These are phyloP conservation scores for Cenopis cana DNA, from an alignment of 2,888 invertebrate genomes.

Conservation along the genomic window DNA sequence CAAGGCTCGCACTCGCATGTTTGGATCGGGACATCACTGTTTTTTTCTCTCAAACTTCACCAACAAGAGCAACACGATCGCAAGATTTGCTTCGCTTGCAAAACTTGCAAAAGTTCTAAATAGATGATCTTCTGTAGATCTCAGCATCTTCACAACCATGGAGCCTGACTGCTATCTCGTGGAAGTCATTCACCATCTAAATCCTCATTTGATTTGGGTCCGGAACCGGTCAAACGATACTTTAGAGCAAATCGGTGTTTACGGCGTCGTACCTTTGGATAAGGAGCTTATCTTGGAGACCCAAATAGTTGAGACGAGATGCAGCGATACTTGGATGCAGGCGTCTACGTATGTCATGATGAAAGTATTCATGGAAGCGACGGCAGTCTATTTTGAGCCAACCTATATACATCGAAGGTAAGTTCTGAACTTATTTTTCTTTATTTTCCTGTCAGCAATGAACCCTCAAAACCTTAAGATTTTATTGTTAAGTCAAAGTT, in stretches of 20 bases:
- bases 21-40: background rate
- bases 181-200: slow-evolving; percentile 62
- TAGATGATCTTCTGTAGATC: slow-evolving; percentile 12
- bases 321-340: slow-evolving; percentile 62
- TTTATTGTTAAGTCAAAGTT: background rate
- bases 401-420: slow-evolving; percentile 65
- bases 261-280: slow-evolving; percentile 65
- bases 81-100: too few relatives aligned
- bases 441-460: background rate
- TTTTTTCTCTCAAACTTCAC: slow-evolving; percentile 1
- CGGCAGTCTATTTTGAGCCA: slow-evolving; percentile 62
- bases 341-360: slow-evolving; percentile 59
- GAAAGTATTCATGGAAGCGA: slow-evolving; percentile 53
- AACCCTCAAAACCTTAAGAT: background rate
- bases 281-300: slow-evolving; percentile 51
- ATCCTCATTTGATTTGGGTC: slow-evolving; percentile 73
- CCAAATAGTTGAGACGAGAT: slow-evolving; percentile 49
- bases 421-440: slow-evolving; percentile 31
- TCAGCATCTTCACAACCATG: slow-evolving; percentile 49
- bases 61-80: background rate
- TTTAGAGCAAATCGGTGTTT: slow-evolving; percentile 72
- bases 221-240: slow-evolving; percentile 46
- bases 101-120: background rate
- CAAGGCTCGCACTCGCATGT: background rate
- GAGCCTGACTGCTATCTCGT: slow-evolving; percentile 63